Percentiles rank a stretch among this genome's conserved stretches.
These are phyloP conservation scores for Schizothorax lantsangensis DNA, from an alignment of 2,797 vertebrate species.

Conservation along the genomic window DNA sequence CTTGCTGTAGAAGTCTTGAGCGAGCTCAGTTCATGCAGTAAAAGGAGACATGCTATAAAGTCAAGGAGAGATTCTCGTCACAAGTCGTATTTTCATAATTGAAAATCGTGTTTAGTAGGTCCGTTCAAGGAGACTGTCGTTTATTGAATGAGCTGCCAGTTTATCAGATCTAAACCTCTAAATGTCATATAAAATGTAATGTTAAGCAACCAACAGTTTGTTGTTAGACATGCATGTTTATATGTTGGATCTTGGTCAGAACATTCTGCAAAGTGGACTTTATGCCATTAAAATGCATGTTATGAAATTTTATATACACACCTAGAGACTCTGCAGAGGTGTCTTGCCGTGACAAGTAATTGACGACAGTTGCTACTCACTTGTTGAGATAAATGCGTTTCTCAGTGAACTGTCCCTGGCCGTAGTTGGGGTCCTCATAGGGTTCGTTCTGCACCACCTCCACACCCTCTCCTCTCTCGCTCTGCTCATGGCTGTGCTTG, in stretches of 20 bases:
- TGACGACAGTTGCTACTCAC: slow-evolving; percentile 69
- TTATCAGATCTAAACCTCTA: background rate
- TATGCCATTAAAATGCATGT: background rate
- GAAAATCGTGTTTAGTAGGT: background rate
- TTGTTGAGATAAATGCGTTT: slow-evolving; percentile 98
- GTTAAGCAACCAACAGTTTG: background rate
- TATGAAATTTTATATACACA: no score
- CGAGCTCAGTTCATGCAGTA: background rate
- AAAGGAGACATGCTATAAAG: slow-evolving; percentile 29
- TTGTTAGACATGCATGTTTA: background rate
- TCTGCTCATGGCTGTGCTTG: slow-evolving; percentile 98
- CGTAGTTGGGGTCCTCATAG: slow-evolving; percentile 91
- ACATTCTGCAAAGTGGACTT: background rate
- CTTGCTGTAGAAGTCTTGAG: background rate
- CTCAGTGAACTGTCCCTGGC: slow-evolving; percentile 94
- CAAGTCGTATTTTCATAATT: background rate
- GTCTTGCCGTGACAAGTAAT: background rate
- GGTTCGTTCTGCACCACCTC: slow-evolving; percentile 97
- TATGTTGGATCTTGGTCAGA: background rate
- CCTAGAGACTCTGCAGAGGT: no score
- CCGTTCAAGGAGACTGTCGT: background rate
- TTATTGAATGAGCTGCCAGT: background rate
- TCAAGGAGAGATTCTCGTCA: background rate
- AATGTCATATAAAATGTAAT: background rate
- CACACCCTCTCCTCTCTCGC: slow-evolving; percentile 94